Percentiles rank a stretch among this genome's conserved stretches.
Evolutionary conservation across 2,797 vertebrate genomes (phyloP).

Genomic region (Apogon hyalosoma): DNA sequence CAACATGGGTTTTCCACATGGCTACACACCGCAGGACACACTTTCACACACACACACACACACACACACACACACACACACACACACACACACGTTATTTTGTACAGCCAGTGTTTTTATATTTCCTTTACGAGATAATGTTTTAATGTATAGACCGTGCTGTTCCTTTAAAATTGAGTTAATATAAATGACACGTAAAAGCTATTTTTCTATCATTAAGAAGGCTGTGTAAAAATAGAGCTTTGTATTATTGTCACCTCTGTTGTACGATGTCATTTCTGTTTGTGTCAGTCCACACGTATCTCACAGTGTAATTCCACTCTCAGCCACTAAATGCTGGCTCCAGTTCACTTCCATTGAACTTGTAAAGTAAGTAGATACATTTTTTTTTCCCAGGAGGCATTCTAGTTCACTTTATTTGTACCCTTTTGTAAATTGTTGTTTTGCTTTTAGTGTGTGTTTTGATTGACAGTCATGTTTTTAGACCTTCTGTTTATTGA

Average conservation of each 20-base stretch:
- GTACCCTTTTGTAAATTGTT: too few species aligned
- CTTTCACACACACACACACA: not conserved
- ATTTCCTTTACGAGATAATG: not conserved
- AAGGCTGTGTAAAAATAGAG: not conserved
- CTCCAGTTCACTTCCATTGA: too few species aligned
- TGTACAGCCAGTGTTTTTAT: not conserved
- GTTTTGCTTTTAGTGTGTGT: too few species aligned
- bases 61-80: not conserved
- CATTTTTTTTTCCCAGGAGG: too few species aligned
- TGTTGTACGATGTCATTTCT: not conserved
- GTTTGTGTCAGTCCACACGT: too few species aligned
- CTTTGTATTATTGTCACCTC: not conserved
- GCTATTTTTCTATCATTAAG: not conserved
- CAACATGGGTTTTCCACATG: conserved; percentile 55
- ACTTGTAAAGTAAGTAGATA: too few species aligned
- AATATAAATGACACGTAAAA: not conserved
- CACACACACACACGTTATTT: not conserved
- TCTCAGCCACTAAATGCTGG: too few species aligned
- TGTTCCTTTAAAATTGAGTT: not conserved
- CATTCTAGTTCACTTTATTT: too few species aligned
- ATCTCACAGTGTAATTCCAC: too few species aligned
- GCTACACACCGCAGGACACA: conserved; percentile 17
- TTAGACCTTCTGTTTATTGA: too few species aligned
- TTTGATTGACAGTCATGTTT: too few species aligned
- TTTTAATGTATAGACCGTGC: not conserved